Conservation (phyloP, 2,797 vertebrate genomes). For the Leptoclinus maculatus region DNA sequence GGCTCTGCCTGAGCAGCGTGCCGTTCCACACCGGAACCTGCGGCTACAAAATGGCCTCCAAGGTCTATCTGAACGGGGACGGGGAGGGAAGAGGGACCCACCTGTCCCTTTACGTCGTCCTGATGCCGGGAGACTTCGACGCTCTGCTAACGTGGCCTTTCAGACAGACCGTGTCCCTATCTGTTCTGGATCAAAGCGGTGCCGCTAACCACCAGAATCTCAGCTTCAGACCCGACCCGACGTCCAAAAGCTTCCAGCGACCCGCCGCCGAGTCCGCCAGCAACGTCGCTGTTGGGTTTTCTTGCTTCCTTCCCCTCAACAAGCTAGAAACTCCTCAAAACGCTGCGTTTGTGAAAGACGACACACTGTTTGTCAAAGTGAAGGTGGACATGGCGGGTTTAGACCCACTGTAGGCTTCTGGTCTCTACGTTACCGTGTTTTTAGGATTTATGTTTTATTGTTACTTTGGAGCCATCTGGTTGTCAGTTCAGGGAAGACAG, state of each 20-base stretch:
- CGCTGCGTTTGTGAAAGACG: constrained; percentile 86
- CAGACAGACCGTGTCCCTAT: constrained; percentile 89
- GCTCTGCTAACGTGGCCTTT: constrained; percentile 92
- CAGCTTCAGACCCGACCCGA: constrained; percentile 88
- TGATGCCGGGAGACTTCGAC: constrained; percentile 94
- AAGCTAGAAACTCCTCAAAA: constrained; percentile 84
- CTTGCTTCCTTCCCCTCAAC: constrained; percentile 85
- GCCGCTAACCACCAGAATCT: constrained; percentile 85
- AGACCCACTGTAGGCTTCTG: constrained; percentile 84
- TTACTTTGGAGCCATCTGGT: not conserved
- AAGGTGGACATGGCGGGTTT: constrained; percentile 90
- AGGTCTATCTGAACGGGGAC: constrained; percentile 90
- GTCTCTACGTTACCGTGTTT: not conserved
- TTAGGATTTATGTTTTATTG: too few relatives aligned
- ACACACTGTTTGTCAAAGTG: constrained; percentile 91
- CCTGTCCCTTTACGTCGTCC: constrained; percentile 90
- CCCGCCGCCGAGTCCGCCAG: constrained; percentile 80
- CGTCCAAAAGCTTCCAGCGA: constrained; percentile 88
- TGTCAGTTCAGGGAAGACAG: not conserved
- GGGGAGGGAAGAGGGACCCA: constrained; percentile 88
- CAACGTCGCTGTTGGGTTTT: constrained; percentile 90
- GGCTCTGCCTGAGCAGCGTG: constrained; percentile 85
- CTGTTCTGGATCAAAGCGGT: constrained; percentile 91
- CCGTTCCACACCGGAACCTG: constrained; percentile 91
- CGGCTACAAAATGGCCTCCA: constrained; percentile 89